Conservation (phyloP, 2,113 vertebrate species). For the Syrrhaptes paradoxus region DNA sequence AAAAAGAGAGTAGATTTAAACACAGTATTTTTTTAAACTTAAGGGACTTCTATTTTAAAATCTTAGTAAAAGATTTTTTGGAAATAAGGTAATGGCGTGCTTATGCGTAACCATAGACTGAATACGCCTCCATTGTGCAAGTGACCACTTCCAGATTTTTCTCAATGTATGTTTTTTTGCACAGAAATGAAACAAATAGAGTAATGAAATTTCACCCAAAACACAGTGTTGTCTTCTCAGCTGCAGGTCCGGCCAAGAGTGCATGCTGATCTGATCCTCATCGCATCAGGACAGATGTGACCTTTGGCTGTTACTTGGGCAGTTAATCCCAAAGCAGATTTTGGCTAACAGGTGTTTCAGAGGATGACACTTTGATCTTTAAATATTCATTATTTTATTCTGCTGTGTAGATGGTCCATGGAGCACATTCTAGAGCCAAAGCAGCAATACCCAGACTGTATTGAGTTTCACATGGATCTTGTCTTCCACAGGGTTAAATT, state of each 20-base stretch:
- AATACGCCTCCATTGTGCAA: background rate
- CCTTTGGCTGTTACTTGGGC: constrained; percentile 45
- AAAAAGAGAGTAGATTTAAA: background rate
- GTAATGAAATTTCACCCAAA: background rate
- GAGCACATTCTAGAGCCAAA: constrained; percentile 12
- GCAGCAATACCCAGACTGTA: background rate
- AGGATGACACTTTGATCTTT: constrained; percentile 53
- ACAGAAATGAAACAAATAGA: background rate
- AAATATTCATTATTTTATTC: constrained; percentile 46
- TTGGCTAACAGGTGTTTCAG: constrained; percentile 58
- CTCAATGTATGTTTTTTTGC: background rate
- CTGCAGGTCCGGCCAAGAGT: background rate
- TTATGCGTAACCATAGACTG: background rate
- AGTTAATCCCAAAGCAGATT: constrained; percentile 1
- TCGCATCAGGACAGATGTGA: background rate
- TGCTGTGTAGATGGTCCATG: background rate
- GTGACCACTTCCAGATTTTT: background rate
- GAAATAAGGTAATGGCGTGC: background rate
- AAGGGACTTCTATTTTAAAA: background rate
- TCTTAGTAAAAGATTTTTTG: background rate
- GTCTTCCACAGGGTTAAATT: background rate
- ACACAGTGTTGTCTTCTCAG: background rate
- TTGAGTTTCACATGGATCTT: constrained; percentile 23
- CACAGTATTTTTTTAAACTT: background rate
- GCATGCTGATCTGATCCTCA: background rate